Conservation (phyloP, 2,113 vertebrate species). For the Catagonus wagneri region DNA sequence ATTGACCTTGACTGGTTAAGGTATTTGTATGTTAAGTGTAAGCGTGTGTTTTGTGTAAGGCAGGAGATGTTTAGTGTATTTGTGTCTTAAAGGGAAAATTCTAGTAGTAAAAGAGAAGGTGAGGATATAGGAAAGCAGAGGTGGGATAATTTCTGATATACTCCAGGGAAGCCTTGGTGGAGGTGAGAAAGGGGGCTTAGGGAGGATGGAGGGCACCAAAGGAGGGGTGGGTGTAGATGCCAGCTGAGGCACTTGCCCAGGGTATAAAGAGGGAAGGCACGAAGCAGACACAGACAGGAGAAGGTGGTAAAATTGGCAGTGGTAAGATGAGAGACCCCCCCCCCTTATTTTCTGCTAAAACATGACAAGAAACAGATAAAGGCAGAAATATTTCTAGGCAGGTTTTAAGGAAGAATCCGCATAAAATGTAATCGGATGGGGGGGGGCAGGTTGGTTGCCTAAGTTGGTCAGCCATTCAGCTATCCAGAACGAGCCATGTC, state of each 20-base stretch:
- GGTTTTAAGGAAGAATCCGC: background rate
- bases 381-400: background rate
- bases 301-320: background rate
- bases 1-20: background rate
- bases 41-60: background rate
- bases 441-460: background rate
- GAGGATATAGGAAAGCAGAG: background rate
- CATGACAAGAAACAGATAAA: background rate
- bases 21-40: background rate
- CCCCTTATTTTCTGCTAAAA: background rate
- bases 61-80: background rate
- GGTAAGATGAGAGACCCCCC: background rate
- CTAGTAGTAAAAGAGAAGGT: background rate
- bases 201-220: no score
- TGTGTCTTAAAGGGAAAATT: background rate
- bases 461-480: background rate
- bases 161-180: background rate
- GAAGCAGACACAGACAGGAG: background rate
- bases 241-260: background rate
- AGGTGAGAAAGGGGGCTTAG: background rate
- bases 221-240: background rate
- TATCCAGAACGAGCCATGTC: background rate
- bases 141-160: background rate
- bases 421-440: background rate
- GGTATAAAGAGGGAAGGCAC: background rate